A percentile compares a stretch with the other conserved stretches of the same genome.
Evolutionary conservation across 2,113 vertebrate species (phyloP).

Genomic region (Melanerpes aurifrons): DNA sequence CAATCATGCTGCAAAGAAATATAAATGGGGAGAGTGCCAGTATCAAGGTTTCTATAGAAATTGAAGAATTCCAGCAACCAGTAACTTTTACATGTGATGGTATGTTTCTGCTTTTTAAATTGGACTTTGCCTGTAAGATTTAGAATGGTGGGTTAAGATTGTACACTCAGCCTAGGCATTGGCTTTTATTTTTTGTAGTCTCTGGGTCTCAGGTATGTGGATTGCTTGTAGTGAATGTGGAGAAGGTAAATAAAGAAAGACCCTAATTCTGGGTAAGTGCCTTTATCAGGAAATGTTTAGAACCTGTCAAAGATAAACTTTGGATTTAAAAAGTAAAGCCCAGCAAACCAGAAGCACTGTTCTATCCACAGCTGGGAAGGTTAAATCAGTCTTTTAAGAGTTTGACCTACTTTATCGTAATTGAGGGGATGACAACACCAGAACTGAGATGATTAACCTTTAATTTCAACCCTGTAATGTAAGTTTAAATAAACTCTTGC

Average conservation of each 20-base stretch:
- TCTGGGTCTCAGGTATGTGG: background rate
- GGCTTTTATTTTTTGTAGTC: background rate
- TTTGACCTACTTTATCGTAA: background rate
- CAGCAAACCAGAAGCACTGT: background rate
- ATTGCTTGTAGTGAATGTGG: background rate
- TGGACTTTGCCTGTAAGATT: background rate
- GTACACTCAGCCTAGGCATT: background rate
- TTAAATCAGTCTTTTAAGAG: background rate
- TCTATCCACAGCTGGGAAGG: background rate
- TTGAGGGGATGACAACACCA: background rate
- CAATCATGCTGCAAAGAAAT: conserved; percentile 87
- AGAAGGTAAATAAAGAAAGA: background rate
- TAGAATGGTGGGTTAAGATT: background rate
- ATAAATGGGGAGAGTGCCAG: conserved; percentile 85
- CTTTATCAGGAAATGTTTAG: background rate
- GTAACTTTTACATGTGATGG: conserved; percentile 98
- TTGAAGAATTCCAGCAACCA: conserved; percentile 92
- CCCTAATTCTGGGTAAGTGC: background rate
- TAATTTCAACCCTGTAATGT: background rate
- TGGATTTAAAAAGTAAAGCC: background rate
- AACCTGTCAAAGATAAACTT: background rate
- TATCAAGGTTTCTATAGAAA: conserved; percentile 98
- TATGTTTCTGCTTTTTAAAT: conserved; percentile 64
- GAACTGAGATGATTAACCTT: background rate
- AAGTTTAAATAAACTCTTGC: background rate